Percentiles rank a stretch among this genome's conserved stretches.
phyloP scores from a whole-genome alignment of 2,888 invertebrate genomes.

The Aporophyla lueneburgensis region DNA sequence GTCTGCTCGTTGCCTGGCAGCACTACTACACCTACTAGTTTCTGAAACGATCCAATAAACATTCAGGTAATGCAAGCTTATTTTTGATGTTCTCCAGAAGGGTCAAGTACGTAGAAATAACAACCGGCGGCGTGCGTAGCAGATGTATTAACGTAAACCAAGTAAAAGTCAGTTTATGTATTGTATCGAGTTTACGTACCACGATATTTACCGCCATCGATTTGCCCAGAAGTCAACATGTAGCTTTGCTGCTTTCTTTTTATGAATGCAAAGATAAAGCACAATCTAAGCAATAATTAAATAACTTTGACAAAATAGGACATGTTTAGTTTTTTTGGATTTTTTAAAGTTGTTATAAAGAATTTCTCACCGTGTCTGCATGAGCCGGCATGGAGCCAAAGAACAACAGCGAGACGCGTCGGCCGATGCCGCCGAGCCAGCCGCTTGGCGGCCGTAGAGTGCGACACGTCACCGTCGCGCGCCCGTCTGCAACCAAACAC shows the following conservation, averaged over 20 bases:
- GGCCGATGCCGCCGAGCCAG: slow-evolving; percentile 96
- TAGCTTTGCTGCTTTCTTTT: background rate
- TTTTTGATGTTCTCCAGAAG: background rate
- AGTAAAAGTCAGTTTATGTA: background rate
- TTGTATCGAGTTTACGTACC: background rate
- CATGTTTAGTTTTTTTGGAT: background rate
- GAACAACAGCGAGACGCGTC: slow-evolving; percentile 94
- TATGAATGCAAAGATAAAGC: background rate
- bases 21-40: slow-evolving; percentile 92
- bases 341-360: background rate
- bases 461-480: slow-evolving; percentile 92
- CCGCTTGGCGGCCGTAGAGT: slow-evolving; percentile 94
- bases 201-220: background rate
- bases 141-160: background rate
- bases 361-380: slow-evolving; percentile 91
- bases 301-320: background rate
- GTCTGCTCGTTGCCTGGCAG: background rate
- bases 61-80: background rate
- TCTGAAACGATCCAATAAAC: slow-evolving; percentile 74
- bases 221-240: background rate
- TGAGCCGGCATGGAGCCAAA: slow-evolving; percentile 94
- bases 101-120: background rate
- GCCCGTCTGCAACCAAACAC: slow-evolving; percentile 89
- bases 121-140: background rate
- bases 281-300: background rate